phyloP scores from a whole-genome alignment of 2,888 invertebrate species.

The Ceramica pisi region DNA sequence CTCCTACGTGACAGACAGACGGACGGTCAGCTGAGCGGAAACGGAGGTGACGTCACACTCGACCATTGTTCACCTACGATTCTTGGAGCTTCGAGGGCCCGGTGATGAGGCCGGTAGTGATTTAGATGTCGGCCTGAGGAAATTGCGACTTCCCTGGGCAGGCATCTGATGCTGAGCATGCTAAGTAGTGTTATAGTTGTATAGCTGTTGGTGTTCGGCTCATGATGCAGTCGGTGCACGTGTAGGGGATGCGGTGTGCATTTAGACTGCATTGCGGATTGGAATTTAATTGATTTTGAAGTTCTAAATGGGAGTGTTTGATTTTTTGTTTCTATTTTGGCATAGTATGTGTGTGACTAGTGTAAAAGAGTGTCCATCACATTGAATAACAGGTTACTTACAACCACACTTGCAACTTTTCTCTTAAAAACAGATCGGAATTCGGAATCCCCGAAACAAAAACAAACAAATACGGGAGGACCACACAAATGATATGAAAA shows the following conservation, averaged over 20 bases:
- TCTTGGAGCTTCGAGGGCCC: constrained; percentile 56
- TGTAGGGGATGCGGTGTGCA: constrained; percentile 7
- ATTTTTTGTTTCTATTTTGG: not conserved
- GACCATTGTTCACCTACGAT: constrained; percentile 79
- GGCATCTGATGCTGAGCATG: constrained; percentile 55
- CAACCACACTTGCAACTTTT: not conserved
- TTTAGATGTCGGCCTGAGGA: constrained; percentile 62
- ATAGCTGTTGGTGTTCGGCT: constrained; percentile 37
- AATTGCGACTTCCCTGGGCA: constrained; percentile 63
- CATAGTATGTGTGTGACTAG: no score
- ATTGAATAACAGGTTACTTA: not conserved
- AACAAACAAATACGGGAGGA: constrained; percentile 67
- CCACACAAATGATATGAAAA: constrained; percentile 73
- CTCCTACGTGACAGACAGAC: constrained; percentile 75
- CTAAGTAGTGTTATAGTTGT: constrained; percentile 32
- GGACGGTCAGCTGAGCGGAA: constrained; percentile 86
- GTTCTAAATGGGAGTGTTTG: not conserved
- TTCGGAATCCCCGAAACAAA: constrained; percentile 33
- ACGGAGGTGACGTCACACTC: constrained; percentile 85
- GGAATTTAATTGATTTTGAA: constrained; percentile 10
- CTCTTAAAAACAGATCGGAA: not conserved
- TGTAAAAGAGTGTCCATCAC: not conserved
- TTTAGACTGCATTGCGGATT: constrained; percentile 22
- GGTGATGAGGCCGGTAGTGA: constrained; percentile 66
- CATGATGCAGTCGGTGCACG: constrained; percentile 30